These are phyloP conservation scores for Calonectris borealis DNA, from an alignment of 2,113 vertebrate species.

Conservation along the genomic window DNA sequence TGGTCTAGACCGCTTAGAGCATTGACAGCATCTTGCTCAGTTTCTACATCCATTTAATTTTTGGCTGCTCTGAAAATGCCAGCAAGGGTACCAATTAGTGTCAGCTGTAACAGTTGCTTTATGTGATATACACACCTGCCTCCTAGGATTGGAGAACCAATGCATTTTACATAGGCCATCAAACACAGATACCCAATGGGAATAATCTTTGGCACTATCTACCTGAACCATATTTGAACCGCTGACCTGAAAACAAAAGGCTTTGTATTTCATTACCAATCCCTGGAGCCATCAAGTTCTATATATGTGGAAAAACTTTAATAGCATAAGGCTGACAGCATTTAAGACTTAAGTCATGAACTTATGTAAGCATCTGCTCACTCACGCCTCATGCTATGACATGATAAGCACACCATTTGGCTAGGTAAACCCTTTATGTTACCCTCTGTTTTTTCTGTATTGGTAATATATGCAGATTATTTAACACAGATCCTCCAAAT, in stretches of 20 bases:
- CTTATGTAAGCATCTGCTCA: background rate
- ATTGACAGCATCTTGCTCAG: background rate
- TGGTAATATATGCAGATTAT: background rate
- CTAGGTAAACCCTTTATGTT: background rate
- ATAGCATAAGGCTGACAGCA: background rate
- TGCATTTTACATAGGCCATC: conserved; percentile 40
- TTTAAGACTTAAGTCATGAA: background rate
- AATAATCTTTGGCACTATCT: conserved; percentile 15
- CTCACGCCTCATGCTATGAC: background rate
- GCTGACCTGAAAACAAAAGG: conserved; percentile 49
- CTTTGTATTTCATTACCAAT: conserved; percentile 6
- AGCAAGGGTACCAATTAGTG: conserved; percentile 27
- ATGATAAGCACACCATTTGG: background rate
- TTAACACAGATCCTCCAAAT: background rate
- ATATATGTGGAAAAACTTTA: background rate
- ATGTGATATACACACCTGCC: conserved; percentile 19
- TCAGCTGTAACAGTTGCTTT: conserved; percentile 27
- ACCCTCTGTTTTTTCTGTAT: background rate
- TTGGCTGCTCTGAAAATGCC: conserved; percentile 10
- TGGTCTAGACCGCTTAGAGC: background rate
- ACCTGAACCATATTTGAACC: conserved; percentile 10
- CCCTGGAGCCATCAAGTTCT: conserved; percentile 8
- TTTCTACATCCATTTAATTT: conserved; percentile 12
- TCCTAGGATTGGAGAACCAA: background rate
- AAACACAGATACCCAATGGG: background rate